Conservation (phyloP, 2,797 vertebrate species). For the Sebastes steindachneri region DNA sequence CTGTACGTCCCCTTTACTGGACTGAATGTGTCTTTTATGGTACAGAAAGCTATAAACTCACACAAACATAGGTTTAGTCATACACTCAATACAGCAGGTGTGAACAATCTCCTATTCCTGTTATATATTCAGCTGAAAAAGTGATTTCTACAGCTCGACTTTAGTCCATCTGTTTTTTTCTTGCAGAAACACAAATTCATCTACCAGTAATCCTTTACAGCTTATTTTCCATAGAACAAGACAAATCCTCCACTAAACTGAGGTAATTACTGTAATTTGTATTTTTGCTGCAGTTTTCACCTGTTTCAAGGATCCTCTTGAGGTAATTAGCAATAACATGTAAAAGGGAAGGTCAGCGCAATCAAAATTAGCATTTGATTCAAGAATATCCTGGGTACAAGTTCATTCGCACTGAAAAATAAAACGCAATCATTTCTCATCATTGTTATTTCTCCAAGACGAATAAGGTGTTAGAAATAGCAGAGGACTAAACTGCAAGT, state of each 20-base stretch:
- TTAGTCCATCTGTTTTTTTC: neutral
- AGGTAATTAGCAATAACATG: conserved; percentile 24
- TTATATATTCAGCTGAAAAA: neutral
- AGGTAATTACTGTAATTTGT: conserved; percentile 24
- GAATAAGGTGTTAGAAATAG: neutral
- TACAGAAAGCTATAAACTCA: conserved; percentile 1
- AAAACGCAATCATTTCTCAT: neutral
- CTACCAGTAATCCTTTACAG: neutral
- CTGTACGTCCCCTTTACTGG: conserved; percentile 13
- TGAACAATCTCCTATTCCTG: neutral
- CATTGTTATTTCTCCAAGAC: neutral
- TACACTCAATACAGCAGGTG: neutral
- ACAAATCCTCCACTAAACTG: conserved; percentile 1
- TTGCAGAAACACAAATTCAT: neutral
- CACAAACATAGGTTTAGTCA: neutral
- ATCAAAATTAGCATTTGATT: conserved; percentile 33
- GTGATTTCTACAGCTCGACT: neutral
- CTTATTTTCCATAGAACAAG: neutral
- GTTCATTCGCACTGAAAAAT: conserved; percentile 1
- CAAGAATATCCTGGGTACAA: conserved; percentile 6
- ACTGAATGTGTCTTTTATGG: conserved; percentile 7
- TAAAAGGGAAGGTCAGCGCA: conserved; percentile 32
- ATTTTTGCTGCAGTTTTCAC: conserved; percentile 29
- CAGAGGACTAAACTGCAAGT: neutral
- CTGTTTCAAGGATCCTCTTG: conserved; percentile 34